Evolutionary conservation across 2,888 invertebrate species (phyloP).

Genomic region (Ormyrus pomaceus): DNA sequence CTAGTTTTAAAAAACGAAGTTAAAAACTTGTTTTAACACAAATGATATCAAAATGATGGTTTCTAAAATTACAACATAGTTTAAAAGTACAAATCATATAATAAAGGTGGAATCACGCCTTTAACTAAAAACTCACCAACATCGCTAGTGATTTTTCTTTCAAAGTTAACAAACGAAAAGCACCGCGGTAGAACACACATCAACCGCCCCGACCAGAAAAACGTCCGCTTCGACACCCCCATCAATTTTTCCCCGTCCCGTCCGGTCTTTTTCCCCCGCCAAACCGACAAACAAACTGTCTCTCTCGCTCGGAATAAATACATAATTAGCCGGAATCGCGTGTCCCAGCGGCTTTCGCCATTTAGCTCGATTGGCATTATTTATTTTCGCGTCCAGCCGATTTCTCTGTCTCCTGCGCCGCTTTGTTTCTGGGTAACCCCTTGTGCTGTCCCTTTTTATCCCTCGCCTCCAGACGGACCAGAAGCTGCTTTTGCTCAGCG

Average conservation of each 20-base stretch:
- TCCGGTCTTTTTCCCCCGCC: not conserved
- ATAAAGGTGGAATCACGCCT: no score
- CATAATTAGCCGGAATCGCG: constrained; percentile 62
- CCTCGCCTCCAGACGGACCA: not conserved
- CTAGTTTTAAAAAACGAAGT: no score
- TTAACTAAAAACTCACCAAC: no score
- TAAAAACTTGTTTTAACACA: no score
- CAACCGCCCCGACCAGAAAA: no score
- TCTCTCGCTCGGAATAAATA: constrained; percentile 54
- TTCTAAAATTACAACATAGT: no score
- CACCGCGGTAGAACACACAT: no score
- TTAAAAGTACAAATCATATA: no score
- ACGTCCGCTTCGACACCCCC: no score
- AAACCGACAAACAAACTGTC: not conserved
- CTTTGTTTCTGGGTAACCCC: not conserved
- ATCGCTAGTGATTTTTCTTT: no score
- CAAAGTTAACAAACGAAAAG: no score
- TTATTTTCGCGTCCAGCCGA: constrained; percentile 60
- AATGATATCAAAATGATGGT: no score
- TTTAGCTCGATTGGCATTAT: constrained; percentile 65
- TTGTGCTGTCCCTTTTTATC: not conserved
- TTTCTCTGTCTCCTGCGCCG: not conserved
- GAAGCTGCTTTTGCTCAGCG: not conserved
- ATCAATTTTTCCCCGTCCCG: not conserved
- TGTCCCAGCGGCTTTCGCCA: constrained; percentile 33